Percentiles rank a stretch among this genome's conserved stretches.
Evolutionary conservation across 64 coral and sea anemone genomes (phyloP).

Genomic region (Dendronephthya gigantea): DNA sequence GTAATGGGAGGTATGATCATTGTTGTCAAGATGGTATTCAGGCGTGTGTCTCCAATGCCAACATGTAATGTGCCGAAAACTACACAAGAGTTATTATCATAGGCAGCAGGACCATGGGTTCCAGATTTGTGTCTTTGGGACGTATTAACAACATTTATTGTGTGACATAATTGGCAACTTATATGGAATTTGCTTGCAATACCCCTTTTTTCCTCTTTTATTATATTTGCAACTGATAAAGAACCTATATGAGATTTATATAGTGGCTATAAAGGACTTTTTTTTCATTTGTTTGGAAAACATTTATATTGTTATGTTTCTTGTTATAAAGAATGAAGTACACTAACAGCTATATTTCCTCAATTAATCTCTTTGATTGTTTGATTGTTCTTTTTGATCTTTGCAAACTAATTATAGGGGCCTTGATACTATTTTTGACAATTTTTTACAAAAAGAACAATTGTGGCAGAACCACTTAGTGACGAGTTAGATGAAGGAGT

Average conservation of each 20-base stretch:
- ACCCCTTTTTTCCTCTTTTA: slow-evolving; percentile 34
- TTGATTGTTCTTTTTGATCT: too few species aligned
- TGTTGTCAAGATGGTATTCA: slow-evolving; percentile 28
- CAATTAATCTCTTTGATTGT: too few species aligned
- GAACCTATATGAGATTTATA: slow-evolving; percentile 5
- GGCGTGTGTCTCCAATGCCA: slow-evolving; percentile 36
- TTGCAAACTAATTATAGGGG: too few species aligned
- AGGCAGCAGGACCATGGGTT: slow-evolving; percentile 9
- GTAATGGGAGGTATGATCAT: slow-evolving; percentile 31
- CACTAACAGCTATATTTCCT: too few species aligned
- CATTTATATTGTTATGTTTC: too few species aligned
- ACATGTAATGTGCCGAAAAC: slow-evolving; percentile 38
- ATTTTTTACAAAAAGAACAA: too few species aligned
- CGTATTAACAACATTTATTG: slow-evolving; percentile 31
- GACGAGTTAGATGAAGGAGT: too few species aligned
- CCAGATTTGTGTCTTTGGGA: slow-evolving; percentile 24
- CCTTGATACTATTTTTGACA: too few species aligned
- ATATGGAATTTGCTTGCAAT: slow-evolving; percentile 14
- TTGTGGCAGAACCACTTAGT: too few species aligned
- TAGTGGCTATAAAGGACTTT: background rate
- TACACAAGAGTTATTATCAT: slow-evolving; percentile 31
- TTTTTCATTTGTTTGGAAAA: background rate
- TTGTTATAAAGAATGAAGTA: too few species aligned
- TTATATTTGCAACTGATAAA: slow-evolving; percentile 15
- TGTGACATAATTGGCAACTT: slow-evolving; percentile 15